These are phyloP conservation scores for Thalassarche chlororhynchos DNA, from an alignment of 2,113 vertebrate genomes.

Conservation along the genomic window DNA sequence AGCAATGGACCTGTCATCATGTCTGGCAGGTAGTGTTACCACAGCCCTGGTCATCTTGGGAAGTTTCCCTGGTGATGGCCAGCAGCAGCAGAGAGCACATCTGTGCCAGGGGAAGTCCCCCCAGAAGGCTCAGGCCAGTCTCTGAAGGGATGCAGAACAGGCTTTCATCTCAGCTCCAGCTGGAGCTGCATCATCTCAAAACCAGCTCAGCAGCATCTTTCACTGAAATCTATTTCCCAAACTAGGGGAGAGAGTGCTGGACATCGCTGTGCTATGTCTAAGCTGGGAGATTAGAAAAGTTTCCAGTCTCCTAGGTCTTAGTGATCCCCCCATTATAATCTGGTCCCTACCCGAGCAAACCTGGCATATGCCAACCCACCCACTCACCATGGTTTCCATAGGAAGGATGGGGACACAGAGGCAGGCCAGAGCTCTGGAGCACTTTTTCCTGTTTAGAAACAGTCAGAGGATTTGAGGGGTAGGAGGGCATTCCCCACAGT, in stretches of 20 bases:
- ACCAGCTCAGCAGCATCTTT: not conserved
- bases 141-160: not conserved
- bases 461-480: not conserved
- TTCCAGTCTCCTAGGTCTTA: not conserved
- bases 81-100: not conserved
- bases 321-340: not conserved
- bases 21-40: not conserved
- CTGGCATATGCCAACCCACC: not conserved
- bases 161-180: not conserved
- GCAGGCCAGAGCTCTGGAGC: not conserved
- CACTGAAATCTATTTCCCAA: not conserved
- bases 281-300: not conserved
- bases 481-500: not conserved
- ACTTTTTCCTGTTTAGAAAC: not conserved
- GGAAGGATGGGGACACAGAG: not conserved
- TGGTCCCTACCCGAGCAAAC: not conserved
- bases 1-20: rapidly evolving
- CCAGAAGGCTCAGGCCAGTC: not conserved
- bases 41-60: rapidly evolving
- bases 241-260: not conserved
- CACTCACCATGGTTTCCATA: not conserved
- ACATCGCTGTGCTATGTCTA: not conserved
- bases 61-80: not conserved
- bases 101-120: not conserved
- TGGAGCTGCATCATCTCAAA: not conserved